A percentile compares a stretch with the other conserved stretches of the same genome.
These are phyloP conservation scores for Philhelius pedissequus DNA, from an alignment of 2,888 invertebrate genomes.

Conservation along the genomic window DNA sequence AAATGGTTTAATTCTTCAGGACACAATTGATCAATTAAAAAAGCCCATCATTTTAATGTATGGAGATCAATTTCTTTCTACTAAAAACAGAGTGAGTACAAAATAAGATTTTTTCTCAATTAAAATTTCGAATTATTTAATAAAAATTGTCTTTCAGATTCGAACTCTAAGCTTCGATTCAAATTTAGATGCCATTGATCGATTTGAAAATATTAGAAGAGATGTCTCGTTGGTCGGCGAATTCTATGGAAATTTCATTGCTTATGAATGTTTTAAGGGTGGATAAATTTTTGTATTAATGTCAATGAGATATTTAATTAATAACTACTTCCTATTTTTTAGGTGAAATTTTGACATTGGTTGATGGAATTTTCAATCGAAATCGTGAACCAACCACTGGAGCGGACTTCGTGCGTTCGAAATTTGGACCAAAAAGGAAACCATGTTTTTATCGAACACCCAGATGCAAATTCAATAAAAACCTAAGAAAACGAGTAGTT, in stretches of 20 bases:
- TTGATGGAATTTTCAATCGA: constrained; percentile 40
- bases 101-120: background rate
- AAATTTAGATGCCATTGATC: background rate
- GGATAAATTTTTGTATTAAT: background rate
- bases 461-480: constrained; percentile 1
- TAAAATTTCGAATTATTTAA: no score
- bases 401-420: constrained; percentile 36
- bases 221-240: constrained; percentile 14
- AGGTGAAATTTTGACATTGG: constrained; percentile 1
- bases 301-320: background rate
- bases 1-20: background rate
- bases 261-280: constrained; percentile 19
- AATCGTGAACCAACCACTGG: constrained; percentile 43
- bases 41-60: constrained; percentile 24
- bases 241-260: constrained; percentile 42
- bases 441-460: background rate
- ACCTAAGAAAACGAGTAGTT: background rate
- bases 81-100: constrained; percentile 1
- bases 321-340: background rate
- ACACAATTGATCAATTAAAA: background rate
- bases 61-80: constrained; percentile 1
- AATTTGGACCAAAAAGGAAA: constrained; percentile 14
- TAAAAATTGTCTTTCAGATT: background rate
- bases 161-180: background rate
- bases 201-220: background rate